These are phyloP conservation scores for Thalpophila matura DNA, from an alignment of 2,888 invertebrate species.

Conservation along the genomic window DNA sequence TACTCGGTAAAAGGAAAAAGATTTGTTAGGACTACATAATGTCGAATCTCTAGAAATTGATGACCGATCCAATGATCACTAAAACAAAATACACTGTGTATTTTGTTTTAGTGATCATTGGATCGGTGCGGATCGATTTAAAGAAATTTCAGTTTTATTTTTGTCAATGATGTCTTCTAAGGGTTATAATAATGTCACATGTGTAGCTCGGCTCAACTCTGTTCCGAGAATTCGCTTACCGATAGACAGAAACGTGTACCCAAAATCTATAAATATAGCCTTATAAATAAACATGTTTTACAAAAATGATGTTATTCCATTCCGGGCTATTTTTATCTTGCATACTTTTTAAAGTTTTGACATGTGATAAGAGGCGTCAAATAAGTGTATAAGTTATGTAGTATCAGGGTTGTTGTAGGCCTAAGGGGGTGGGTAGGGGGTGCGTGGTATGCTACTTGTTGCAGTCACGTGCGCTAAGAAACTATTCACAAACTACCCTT, in stretches of 20 bases:
- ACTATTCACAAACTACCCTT: slow-evolving; percentile 69
- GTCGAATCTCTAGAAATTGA: slow-evolving; percentile 15
- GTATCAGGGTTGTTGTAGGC: slow-evolving; percentile 62
- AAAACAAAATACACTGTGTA: too few relatives aligned
- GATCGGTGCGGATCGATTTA: background rate
- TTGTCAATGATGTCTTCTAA: slow-evolving; percentile 6
- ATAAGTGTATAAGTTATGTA: slow-evolving; percentile 8
- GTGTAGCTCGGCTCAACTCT: background rate
- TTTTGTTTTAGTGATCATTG: too few relatives aligned
- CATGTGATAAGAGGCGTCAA: slow-evolving; percentile 15
- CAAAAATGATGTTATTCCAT: slow-evolving; percentile 10
- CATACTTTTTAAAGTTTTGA: slow-evolving; percentile 22
- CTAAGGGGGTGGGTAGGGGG: slow-evolving; percentile 54
- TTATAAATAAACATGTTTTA: slow-evolving; percentile 34
- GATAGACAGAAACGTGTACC: slow-evolving; percentile 6
- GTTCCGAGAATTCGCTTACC: slow-evolving; percentile 22
- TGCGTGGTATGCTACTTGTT: slow-evolving; percentile 82
- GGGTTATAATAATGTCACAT: slow-evolving; percentile 18
- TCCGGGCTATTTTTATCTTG: slow-evolving; percentile 20
- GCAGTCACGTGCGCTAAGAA: slow-evolving; percentile 81
- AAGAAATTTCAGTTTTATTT: slow-evolving; percentile 4
- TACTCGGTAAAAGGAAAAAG: slow-evolving; percentile 23
- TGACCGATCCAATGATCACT: slow-evolving; percentile 14
- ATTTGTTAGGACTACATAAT: slow-evolving; percentile 18
- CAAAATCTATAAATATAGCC: slow-evolving; percentile 34